phyloP scores from a whole-genome alignment of 2,797 vertebrate genomes.

The Artibeus lituratus region DNA sequence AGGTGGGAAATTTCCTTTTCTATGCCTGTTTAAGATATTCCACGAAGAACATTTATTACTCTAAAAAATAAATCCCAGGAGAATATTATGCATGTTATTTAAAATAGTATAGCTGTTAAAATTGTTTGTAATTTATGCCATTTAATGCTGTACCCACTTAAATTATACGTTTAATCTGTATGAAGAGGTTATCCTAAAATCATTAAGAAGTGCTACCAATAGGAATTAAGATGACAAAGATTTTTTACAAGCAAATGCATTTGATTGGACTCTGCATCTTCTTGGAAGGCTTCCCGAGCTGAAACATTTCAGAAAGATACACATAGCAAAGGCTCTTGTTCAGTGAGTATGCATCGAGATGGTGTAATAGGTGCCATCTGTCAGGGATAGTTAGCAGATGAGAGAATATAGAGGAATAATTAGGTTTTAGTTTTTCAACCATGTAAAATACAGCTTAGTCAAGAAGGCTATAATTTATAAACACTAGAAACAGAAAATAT shows the following conservation, averaged over 20 bases:
- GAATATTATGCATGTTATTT: not conserved
- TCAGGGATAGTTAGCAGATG: not conserved
- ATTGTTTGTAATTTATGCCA: not conserved
- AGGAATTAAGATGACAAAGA: not conserved
- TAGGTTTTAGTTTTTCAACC: not conserved
- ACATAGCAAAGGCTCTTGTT: not conserved
- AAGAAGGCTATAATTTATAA: not conserved
- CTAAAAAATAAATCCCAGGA: not conserved
- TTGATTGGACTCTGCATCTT: not conserved
- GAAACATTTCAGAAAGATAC: not conserved
- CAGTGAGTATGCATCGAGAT: not conserved
- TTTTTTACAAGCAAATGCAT: not conserved
- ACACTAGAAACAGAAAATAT: not conserved
- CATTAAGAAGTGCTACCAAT: not conserved
- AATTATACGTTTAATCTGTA: not conserved
- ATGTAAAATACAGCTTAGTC: not conserved
- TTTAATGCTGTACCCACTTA: not conserved
- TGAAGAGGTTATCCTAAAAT: not conserved
- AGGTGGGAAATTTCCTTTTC: not conserved
- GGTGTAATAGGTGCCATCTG: fast-evolving
- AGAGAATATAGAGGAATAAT: not conserved
- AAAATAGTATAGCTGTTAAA: slow-evolving; percentile 27
- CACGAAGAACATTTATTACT: not conserved
- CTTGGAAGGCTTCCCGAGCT: not conserved
- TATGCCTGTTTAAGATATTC: not conserved